Conservation (phyloP, 37 sponge, comb jelly and placozoan genomes). For the Beroe ovata region DNA sequence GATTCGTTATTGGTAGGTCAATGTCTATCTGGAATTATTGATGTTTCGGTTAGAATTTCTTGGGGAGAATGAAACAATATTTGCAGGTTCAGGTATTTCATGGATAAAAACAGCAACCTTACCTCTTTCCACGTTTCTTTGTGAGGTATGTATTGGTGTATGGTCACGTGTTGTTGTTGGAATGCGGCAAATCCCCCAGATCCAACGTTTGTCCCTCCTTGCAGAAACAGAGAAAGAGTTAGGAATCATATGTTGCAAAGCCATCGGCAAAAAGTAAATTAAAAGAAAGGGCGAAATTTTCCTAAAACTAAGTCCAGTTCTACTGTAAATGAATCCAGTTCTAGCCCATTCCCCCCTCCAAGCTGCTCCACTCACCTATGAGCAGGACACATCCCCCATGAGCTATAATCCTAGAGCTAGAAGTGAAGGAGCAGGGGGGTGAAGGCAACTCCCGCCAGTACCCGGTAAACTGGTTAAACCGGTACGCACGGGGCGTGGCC, state of each 20-base stretch:
- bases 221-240: no score
- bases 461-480: constrained; percentile 56
- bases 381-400: background rate
- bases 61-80: no score
- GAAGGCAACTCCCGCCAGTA: constrained; percentile 16
- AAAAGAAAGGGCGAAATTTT: no score
- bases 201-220: no score
- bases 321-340: no score
- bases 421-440: constrained; percentile 3
- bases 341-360: no score
- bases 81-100: no score
- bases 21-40: constrained; percentile 6
- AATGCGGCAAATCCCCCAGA: no score
- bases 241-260: no score
- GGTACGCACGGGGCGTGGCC: constrained; percentile 5
- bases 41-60: no score
- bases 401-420: background rate
- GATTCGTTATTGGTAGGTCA: constrained; percentile 28
- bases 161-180: background rate
- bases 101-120: background rate
- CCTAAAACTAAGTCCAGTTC: no score
- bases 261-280: no score
- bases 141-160: background rate
- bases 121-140: constrained; percentile 39
- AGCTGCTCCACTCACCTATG: constrained; percentile 28